A percentile compares a stretch with the other conserved stretches of the same genome.
Evolutionary conservation across 2,888 invertebrate species (phyloP).

Genomic region (Leptopilina drosophilae): DNA sequence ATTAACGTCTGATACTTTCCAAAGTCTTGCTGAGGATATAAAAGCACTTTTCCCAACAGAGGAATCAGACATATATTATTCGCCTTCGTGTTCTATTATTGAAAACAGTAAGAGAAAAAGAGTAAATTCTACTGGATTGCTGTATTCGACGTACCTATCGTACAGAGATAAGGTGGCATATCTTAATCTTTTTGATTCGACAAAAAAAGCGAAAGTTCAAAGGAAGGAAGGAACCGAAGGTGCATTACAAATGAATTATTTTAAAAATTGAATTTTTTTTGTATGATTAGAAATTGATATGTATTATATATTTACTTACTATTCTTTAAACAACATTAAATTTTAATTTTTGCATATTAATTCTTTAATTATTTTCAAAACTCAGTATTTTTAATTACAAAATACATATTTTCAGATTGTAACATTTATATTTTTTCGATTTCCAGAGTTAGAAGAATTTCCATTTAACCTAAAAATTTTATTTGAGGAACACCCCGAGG

Average conservation of each 20-base stretch:
- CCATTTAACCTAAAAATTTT: no score
- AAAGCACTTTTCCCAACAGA: constrained; percentile 3
- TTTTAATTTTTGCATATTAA: constrained; percentile 5
- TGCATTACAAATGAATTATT: neutral
- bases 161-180: neutral
- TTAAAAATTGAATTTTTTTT: neutral
- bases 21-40: neutral
- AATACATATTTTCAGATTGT: neutral
- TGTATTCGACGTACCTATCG: neutral
- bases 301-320: neutral
- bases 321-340: neutral
- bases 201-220: neutral
- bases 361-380: neutral
- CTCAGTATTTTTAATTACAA: neutral
- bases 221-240: neutral
- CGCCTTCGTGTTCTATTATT: neutral
- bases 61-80: neutral
- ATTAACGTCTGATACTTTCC: neutral
- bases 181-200: neutral
- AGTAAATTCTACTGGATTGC: neutral
- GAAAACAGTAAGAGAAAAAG: neutral
- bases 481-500: no score
- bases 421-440: neutral
- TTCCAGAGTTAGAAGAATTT: neutral
- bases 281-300: neutral